Evolutionary conservation across 2,113 vertebrate species (phyloP).

Genomic region (Callionymus lyra): DNA sequence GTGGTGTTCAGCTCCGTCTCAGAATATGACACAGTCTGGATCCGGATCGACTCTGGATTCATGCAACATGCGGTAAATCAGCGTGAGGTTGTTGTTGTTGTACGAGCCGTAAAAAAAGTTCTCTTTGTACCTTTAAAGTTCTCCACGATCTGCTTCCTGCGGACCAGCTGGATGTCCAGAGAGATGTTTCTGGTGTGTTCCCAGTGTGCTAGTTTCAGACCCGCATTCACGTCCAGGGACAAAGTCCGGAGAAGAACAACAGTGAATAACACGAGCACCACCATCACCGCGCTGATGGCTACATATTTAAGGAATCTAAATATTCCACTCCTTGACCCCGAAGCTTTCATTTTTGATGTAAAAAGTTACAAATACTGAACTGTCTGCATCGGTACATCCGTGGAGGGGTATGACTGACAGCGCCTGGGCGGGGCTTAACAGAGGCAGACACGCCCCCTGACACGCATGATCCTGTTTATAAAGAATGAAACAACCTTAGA

Average conservation of each 20-base stretch:
- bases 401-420: too few species aligned
- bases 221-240: slow-evolving; percentile 52
- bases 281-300: neutral
- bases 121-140: slow-evolving; percentile 52
- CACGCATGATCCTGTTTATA: too few species aligned
- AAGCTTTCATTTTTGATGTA: slow-evolving; percentile 47
- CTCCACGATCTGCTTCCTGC: slow-evolving; percentile 38
- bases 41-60: slow-evolving; percentile 74
- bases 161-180: slow-evolving; percentile 26
- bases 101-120: too few species aligned
- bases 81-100: too few species aligned
- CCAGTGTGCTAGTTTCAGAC: slow-evolving; percentile 55
- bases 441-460: too few species aligned
- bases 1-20: slow-evolving; percentile 66
- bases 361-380: too few species aligned
- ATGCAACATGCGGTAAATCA: neutral
- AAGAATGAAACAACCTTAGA: too few species aligned
- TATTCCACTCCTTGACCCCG: slow-evolving; percentile 6
- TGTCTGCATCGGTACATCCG: too few species aligned
- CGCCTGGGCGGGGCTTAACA: too few species aligned
- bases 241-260: slow-evolving; percentile 48
- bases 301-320: slow-evolving; percentile 37
- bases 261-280: slow-evolving; percentile 25
- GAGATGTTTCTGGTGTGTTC: slow-evolving; percentile 38
- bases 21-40: slow-evolving; percentile 78